These are phyloP conservation scores for Arenaria interpres DNA, from an alignment of 2,113 vertebrate genomes.

Conservation along the genomic window DNA sequence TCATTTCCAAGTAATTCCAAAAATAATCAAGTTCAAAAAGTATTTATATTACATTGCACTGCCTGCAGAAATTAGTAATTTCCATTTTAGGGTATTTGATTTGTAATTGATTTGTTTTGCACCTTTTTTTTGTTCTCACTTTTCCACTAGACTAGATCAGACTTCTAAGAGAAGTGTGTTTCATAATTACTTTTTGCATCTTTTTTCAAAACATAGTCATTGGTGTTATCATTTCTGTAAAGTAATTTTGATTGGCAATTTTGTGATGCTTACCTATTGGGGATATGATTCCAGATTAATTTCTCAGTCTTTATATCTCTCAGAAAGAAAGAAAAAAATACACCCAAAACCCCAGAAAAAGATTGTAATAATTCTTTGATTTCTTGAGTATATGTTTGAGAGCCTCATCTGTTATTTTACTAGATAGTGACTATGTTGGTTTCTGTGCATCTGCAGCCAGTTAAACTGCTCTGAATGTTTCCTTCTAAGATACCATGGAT, in stretches of 20 bases:
- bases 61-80: not conserved
- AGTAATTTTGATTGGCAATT: not conserved
- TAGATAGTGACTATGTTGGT: not conserved
- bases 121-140: not conserved
- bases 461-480: not conserved
- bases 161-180: not conserved
- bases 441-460: not conserved
- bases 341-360: not conserved
- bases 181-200: not conserved
- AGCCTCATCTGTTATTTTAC: not conserved
- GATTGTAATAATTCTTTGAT: not conserved
- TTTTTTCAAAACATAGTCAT: not conserved
- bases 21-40: not conserved
- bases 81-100: not conserved
- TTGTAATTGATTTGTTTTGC: not conserved
- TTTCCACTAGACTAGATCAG: not conserved
- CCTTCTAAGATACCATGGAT: not conserved
- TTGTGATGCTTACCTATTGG: not conserved
- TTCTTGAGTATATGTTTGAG: not conserved
- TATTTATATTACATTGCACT: not conserved
- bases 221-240: not conserved
- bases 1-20: not conserved
- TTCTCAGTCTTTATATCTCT: not conserved
- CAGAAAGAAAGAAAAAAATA: not conserved
- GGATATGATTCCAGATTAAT: not conserved